A percentile compares a stretch with the other conserved stretches of the same genome.
phyloP scores from a whole-genome alignment of 1,140 invertebrate species.

The Theocolax elegans region DNA sequence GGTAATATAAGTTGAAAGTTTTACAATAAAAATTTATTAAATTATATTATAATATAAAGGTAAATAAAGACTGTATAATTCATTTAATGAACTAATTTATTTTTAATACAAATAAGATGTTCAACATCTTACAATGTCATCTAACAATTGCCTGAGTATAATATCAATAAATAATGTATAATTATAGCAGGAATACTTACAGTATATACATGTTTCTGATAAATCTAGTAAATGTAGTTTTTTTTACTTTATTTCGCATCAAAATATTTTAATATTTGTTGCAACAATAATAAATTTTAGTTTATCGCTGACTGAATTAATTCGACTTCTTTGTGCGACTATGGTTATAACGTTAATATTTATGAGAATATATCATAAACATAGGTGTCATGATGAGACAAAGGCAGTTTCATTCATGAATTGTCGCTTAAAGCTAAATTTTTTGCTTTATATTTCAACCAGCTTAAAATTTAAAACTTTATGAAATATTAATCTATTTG shows the following conservation, averaged over 20 bases:
- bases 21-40: no score
- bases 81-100: no score
- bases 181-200: conserved; percentile 4
- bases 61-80: no score
- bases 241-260: not conserved
- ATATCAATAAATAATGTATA: conserved; percentile 29
- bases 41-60: no score
- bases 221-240: conserved; percentile 1
- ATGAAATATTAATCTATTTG: conserved; percentile 16
- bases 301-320: not conserved
- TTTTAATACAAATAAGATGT: conserved; percentile 21
- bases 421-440: not conserved
- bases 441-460: not conserved
- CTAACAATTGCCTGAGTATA: conserved; percentile 1
- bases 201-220: conserved; percentile 22
- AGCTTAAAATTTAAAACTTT: conserved; percentile 10
- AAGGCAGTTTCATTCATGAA: conserved; percentile 12
- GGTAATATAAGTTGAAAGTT: no score
- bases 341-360: not conserved
- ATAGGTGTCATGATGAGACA: conserved; percentile 3
- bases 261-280: not conserved
- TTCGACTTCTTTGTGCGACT: not conserved
- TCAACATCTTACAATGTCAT: not conserved
- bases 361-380: conserved; percentile 4
- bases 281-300: not conserved